Evolutionary conservation across 2,797 vertebrate species (phyloP).

Genomic region (Propithecus deckenii): DNA sequence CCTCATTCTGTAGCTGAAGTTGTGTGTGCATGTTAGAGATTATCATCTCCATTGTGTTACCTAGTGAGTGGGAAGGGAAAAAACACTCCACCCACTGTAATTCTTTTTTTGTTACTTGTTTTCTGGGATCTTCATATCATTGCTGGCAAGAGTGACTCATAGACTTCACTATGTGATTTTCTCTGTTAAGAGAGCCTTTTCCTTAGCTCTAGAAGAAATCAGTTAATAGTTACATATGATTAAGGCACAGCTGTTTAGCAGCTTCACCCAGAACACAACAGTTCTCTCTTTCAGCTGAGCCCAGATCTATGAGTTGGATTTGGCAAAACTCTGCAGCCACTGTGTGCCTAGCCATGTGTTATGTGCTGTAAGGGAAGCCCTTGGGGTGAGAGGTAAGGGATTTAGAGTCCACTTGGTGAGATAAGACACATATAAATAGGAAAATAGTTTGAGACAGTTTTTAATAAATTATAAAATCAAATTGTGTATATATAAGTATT

Average conservation of each 20-base stretch:
- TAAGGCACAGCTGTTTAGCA: background rate
- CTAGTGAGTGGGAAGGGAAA: slow-evolving; percentile 56
- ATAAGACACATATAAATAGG: background rate
- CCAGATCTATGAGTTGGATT: background rate
- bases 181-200: slow-evolving; percentile 66
- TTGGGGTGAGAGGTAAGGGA: background rate
- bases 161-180: slow-evolving; percentile 72
- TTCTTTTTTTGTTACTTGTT: slow-evolving; percentile 67
- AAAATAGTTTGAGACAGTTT: slow-evolving; percentile 31
- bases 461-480: slow-evolving; percentile 44
- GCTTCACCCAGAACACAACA: background rate
- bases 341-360: background rate
- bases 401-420: background rate
- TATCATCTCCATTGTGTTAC: slow-evolving; percentile 57
- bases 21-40: slow-evolving; percentile 43
- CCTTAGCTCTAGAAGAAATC: slow-evolving; percentile 13
- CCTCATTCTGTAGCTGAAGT: slow-evolving; percentile 55
- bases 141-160: slow-evolving; percentile 79
- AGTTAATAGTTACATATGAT: slow-evolving; percentile 13
- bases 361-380: background rate
- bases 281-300: background rate
- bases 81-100: slow-evolving; percentile 65
- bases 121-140: slow-evolving; percentile 45
- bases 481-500: background rate
- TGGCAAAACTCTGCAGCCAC: slow-evolving; percentile 3